Percentiles rank a stretch among this genome's conserved stretches.
phyloP scores from a whole-genome alignment of 2,888 invertebrate species.

The Parnassius orleans region DNA sequence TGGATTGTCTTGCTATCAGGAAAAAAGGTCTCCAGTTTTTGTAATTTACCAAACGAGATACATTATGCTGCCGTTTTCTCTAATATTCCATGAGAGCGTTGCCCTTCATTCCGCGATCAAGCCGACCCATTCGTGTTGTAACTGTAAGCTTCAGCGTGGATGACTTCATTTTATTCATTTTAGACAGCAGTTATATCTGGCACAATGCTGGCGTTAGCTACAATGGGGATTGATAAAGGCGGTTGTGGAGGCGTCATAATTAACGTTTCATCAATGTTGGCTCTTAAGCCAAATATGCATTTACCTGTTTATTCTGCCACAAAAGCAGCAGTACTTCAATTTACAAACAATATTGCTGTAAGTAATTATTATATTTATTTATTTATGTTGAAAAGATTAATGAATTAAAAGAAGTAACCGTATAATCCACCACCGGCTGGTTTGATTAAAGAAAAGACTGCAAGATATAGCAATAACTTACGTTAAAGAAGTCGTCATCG shows the following conservation, averaged over 20 bases:
- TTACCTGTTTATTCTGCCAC: conserved; percentile 66
- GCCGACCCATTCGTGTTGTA: too few relatives aligned
- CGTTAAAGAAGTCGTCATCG: conserved; percentile 48
- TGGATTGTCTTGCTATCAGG: too few relatives aligned
- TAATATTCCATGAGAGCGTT: too few relatives aligned
- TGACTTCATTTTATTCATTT: conserved; percentile 29
- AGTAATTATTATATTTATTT: conserved; percentile 31
- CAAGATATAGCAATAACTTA: conserved; percentile 49
- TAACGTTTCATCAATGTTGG: conserved; percentile 64
- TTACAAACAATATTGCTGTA: conserved; percentile 64
- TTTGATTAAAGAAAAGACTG: conserved; percentile 62
- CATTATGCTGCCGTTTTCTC: too few relatives aligned
- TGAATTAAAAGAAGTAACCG: too few relatives aligned
- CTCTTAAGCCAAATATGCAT: conserved; percentile 42
- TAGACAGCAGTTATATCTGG: conserved; percentile 65
- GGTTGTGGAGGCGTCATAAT: conserved; percentile 60
- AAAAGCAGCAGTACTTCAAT: conserved; percentile 66
- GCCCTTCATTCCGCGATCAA: too few relatives aligned
- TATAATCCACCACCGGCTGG: conserved; percentile 67
- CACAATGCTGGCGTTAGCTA: conserved; percentile 58
- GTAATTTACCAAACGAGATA: too few relatives aligned
- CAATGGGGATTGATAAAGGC: conserved; percentile 57
- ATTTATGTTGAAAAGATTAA: too few relatives aligned
- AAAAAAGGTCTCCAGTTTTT: too few relatives aligned
- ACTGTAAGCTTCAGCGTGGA: too few relatives aligned